phyloP scores from a whole-genome alignment of 1,140 invertebrate genomes.

The Drosophila ananassae region DNA sequence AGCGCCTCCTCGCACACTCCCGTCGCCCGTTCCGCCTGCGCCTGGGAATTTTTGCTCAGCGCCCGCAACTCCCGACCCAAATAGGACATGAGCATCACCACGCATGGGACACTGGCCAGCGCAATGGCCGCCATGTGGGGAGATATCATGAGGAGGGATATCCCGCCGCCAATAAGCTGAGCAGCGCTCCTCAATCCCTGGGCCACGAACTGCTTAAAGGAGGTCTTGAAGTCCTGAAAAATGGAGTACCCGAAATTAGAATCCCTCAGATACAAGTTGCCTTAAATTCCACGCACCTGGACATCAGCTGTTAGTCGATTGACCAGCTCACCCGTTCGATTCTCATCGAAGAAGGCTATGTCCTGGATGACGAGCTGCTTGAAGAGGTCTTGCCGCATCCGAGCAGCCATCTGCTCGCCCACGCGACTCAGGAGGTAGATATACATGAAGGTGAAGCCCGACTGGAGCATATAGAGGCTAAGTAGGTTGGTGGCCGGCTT shows the following conservation, averaged over 20 bases:
- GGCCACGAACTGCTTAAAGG: constrained; percentile 95
- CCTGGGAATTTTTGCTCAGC: constrained; percentile 77
- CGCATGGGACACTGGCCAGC: constrained; percentile 92
- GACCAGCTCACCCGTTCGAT: constrained; percentile 95
- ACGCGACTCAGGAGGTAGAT: constrained; percentile 93
- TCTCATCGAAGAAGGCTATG: constrained; percentile 95
- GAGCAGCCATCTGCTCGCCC: constrained; percentile 93
- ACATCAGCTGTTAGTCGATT: constrained; percentile 96
- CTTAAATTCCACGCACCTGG: background rate
- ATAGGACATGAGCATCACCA: constrained; percentile 87
- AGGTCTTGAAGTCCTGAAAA: constrained; percentile 96
- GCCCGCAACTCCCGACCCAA: constrained; percentile 64
- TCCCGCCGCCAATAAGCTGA: constrained; percentile 87
- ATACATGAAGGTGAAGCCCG: constrained; percentile 94
- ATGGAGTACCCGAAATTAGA: background rate
- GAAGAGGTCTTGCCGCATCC: constrained; percentile 93
- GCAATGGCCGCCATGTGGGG: constrained; percentile 94
- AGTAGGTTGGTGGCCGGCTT: constrained; percentile 88
- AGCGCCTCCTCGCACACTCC: constrained; percentile 96
- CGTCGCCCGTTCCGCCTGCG: constrained; percentile 92
- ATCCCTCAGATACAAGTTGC: background rate
- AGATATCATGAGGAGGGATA: constrained; percentile 88
- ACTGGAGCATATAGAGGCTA: constrained; percentile 89
- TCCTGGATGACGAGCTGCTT: constrained; percentile 93
- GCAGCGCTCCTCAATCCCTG: constrained; percentile 93